phyloP scores from a whole-genome alignment of 2,797 vertebrate genomes.

The Siniperca undulata region DNA sequence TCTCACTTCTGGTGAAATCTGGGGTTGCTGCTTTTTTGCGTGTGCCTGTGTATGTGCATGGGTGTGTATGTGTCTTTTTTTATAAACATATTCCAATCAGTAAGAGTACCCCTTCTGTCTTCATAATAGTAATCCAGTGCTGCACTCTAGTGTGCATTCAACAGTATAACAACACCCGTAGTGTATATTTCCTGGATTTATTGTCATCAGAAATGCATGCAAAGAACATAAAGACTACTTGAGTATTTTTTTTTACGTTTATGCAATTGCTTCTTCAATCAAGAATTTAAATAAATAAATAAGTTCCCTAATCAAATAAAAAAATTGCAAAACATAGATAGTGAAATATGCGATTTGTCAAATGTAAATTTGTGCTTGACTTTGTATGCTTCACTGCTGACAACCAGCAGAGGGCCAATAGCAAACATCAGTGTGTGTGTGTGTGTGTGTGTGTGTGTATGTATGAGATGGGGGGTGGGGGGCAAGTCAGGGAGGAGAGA shows the following conservation, averaged over 20 bases:
- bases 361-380: not conserved
- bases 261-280: not conserved
- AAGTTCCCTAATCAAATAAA: not conserved
- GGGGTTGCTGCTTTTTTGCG: not conserved
- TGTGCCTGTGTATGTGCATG: not conserved
- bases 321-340: not conserved
- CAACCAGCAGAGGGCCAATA: conserved; percentile 27
- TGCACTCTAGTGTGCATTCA: conserved; percentile 55
- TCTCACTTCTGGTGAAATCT: conserved; percentile 8
- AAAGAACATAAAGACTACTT: not conserved
- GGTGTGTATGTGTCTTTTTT: not conserved
- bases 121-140: conserved; percentile 28
- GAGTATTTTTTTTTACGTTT: not conserved
- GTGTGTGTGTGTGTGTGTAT: conserved; percentile 9
- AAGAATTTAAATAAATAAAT: not conserved
- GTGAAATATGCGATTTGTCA: not conserved
- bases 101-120: not conserved
- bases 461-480: not conserved
- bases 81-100: not conserved
- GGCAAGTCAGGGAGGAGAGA: not conserved
- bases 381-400: not conserved
- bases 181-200: not conserved
- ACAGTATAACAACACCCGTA: not conserved
- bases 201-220: not conserved
- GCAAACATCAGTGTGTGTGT: not conserved